Base-by-base conservation (phyloP, 2,797 vertebrate genomes). In the Mus minutoides region DNA sequence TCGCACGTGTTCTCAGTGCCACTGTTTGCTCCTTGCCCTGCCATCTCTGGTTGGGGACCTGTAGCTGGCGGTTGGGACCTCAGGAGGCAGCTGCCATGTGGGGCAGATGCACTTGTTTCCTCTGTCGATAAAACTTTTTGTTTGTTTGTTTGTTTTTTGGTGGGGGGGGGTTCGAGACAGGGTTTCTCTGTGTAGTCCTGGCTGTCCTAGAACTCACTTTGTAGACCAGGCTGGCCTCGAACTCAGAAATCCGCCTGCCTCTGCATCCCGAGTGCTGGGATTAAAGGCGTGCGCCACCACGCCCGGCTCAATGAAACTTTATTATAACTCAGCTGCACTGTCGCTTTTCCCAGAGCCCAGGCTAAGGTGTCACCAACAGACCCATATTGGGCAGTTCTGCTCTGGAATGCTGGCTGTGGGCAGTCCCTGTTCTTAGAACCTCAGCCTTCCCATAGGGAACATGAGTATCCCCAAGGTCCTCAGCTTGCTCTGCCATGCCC, bases 101-200 rank as follows among this genome's bases (percentile, higher is more conserved):
- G 40, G 24, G 13, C 75, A 16, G 40, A 76, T 76, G 24, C 13
- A 46, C 22, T 40, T 2, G 0, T 37, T 52, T 0, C 6, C 62
- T 19, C 56, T 92, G 60, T 85, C 31, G 85, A 60, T 85, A 88
- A 88, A 86, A 75, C n/a, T 92, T 91, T 82, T n/a, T n/a, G n/a
- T n/a, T n/a, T n/a, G n/a, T n/a, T n/a, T n/a, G n/a, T n/a, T n/a
- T n/a, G n/a, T n/a, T n/a, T n/a, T n/a, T n/a, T n/a, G n/a, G n/a
- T n/a, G n/a, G n/a, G n/a, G n/a, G n/a, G n/a, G n/a, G n/a, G n/a
- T n/a, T n/a, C n/a, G n/a, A n/a, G n/a, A n/a, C n/a, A n/a, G n/a
- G n/a, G n/a, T n/a, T n/a, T n/a, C n/a, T n/a, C n/a, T n/a, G n/a
- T n/a, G n/a, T n/a, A n/a, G n/a, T n/a, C n/a, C n/a, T n/a, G n/a